Conservation (phyloP, 2,113 vertebrate species). For the Neofelis nebulosa region DNA sequence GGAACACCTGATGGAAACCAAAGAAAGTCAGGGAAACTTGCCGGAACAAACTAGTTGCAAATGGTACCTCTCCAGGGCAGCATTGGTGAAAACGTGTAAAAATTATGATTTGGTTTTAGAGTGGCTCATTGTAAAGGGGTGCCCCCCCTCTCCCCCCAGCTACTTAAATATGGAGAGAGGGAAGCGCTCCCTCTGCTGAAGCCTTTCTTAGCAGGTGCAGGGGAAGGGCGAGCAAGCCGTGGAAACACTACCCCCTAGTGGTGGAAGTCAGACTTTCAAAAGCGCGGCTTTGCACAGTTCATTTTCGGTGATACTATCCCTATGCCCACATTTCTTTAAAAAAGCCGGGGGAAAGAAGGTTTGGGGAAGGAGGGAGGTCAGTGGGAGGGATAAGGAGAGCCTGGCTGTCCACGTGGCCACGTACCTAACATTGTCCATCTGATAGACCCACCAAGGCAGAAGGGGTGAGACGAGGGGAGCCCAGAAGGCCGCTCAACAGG, state of each 20-base stretch:
- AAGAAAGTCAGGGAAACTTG: background rate
- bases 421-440: background rate
- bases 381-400: background rate
- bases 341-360: background rate
- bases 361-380: background rate
- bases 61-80: background rate
- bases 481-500: background rate
- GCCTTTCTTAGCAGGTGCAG: background rate
- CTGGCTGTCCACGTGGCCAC: background rate
- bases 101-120: background rate
- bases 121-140: background rate
- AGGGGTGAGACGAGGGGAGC: background rate
- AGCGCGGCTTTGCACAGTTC: accelerated
- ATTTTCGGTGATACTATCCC: background rate
- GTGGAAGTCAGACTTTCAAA: background rate
- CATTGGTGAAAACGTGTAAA: background rate
- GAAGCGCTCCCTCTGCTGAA: background rate
- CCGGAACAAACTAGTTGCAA: background rate
- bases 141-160: too few species aligned
- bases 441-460: accelerated
- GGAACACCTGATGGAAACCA: background rate
- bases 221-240: background rate
- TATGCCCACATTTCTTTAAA: background rate
- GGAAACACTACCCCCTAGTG: slow-evolving; percentile 59
- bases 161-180: background rate